Evolutionary conservation across 2,113 vertebrate genomes (phyloP), one percentile per base, ranked within the genome.

Genomic region (Cephalopterus ornatus): DNA sequence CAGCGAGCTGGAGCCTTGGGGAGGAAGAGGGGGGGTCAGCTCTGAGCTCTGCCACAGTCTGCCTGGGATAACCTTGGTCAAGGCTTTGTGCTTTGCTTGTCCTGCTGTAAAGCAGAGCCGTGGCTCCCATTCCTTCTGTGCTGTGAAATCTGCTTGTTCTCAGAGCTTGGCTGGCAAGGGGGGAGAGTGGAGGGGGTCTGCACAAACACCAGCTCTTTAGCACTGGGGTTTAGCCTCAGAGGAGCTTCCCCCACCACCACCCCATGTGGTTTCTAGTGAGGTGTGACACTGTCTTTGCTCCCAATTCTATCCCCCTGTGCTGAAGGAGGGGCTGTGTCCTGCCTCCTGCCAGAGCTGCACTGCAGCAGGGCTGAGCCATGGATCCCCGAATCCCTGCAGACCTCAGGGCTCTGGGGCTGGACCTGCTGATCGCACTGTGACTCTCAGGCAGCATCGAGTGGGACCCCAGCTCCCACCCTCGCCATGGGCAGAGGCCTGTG

Each of bases 401-500:
- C 32, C 39, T 26, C 11, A 3, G 28, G 46, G 37, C n/a, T 1
- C 2, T 4, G 78, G 65, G 55, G 65, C 65, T 35, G 71, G 52
- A 72, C 49, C 41, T 33, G 77, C 49, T 5, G 15, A 27, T 53
- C 63, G 47, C 87, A 3, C 56, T 4, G 41, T 1, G 18, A 70
- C 27, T 61, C 76, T 35, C 2, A 1, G 35, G 66, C 67, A 67
- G 47, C 42, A 1, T 1, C 0, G 1, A 0, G 5, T 18, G 47
- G 37, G 52, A 82, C 23, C 21, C 3, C 4, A 2, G 26, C 41
- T 67, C 68, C 53, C 71, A 19, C 62, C 27, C 8, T 77, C 2
- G 0, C 15, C 9, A 4, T 0, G 53, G 0, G 2, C 41, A 3
- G 78, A 42, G 56, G 35, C 67, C 62, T 17, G 56, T 5, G 82